Evolutionary conservation across 2,888 invertebrate species (phyloP).

Genomic region (Melieria picta): DNA sequence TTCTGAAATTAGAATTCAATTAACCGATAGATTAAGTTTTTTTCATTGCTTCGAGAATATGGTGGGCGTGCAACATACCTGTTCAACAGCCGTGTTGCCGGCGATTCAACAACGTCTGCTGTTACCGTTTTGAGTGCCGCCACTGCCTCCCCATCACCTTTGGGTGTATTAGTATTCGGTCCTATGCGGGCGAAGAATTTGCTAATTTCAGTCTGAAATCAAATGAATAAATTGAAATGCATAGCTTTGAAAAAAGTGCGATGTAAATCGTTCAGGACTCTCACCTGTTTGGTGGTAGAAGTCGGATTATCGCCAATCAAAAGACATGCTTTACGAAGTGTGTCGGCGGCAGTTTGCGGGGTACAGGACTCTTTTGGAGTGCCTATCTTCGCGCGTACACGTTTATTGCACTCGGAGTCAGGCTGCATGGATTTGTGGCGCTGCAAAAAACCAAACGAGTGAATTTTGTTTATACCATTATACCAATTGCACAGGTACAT

Average conservation of each 20-base stretch:
- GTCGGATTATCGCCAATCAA: constrained; percentile 40
- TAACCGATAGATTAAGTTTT: too few relatives aligned
- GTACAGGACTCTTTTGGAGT: constrained; percentile 48
- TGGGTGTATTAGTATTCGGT: constrained; percentile 32
- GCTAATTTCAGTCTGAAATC: constrained; percentile 55
- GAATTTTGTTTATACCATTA: background rate
- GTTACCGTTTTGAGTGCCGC: constrained; percentile 18
- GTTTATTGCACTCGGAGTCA: constrained; percentile 57
- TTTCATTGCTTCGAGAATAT: too few relatives aligned
- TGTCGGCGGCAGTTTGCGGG: constrained; percentile 40
- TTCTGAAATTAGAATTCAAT: constrained; percentile 37
- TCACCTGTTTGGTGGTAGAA: constrained; percentile 49
- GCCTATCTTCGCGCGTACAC: constrained; percentile 47
- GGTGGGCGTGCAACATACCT: constrained; percentile 43
- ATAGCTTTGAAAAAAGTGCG: background rate
- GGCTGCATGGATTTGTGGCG: constrained; percentile 63
- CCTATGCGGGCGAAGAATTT: constrained; percentile 53
- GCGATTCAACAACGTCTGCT: constrained; percentile 47
- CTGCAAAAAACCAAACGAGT: constrained; percentile 47
- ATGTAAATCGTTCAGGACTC: background rate
- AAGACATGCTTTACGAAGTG: constrained; percentile 43
- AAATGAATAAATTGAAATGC: background rate
- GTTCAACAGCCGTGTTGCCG: constrained; percentile 54
- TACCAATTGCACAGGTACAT: too few relatives aligned
- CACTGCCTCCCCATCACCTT: constrained; percentile 10